Base-by-base conservation (phyloP, 1,140 invertebrate genomes). In the Subanguina moxae region DNA sequence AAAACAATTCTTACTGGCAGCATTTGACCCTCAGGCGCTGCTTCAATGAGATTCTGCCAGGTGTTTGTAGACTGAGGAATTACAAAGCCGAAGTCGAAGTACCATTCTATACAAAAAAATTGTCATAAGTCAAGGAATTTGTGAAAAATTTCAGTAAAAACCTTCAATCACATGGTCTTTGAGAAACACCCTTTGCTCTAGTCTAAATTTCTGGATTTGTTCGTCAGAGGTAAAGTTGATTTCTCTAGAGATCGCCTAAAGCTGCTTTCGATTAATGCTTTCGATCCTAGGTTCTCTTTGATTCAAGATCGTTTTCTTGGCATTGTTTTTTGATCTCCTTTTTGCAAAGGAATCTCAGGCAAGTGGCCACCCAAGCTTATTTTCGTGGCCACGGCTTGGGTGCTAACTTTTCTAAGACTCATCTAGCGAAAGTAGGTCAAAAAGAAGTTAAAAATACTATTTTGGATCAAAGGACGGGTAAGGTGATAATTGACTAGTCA, bases 1-100 rank as follows among this genome's bases (percentile, higher is more conserved):
- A n/a, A n/a, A n/a, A n/a, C n/a, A n/a, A n/a, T n/a, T n/a, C n/a
- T 93, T 1, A 94, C 93, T 48, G 96, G 94, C 92, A 99, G 96
- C 94, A 99, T 99, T 86, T 98, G 93, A 70, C 91, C 94, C 84
- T 98, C 94, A 1, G 95, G 94, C 0, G 96, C 95, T 43, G 95
- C 94, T 86, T 97, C 93, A 76, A 98, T 95, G 1, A 74, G 45
- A 28, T 43, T 71, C 69, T 71, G 94, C 96, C 96, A 99, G 3
- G 94, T 97, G 84, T 99, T 98, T 52, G 94, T 97, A 21, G 94
- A 97, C 77, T 94, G 93, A 21, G 94, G 91, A 80, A 97, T 97
- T 0, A 98, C 94, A 85, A 93, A 96, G 46, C 96, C 96, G 88
- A 99, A 97, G 83, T 98, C 93, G 85, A 98, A 98, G 83, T 91